Evolutionary conservation across 2,888 invertebrate genomes (phyloP), one percentile per base, ranked within the genome.

Genomic region (Oegoconia quadripuncta): DNA sequence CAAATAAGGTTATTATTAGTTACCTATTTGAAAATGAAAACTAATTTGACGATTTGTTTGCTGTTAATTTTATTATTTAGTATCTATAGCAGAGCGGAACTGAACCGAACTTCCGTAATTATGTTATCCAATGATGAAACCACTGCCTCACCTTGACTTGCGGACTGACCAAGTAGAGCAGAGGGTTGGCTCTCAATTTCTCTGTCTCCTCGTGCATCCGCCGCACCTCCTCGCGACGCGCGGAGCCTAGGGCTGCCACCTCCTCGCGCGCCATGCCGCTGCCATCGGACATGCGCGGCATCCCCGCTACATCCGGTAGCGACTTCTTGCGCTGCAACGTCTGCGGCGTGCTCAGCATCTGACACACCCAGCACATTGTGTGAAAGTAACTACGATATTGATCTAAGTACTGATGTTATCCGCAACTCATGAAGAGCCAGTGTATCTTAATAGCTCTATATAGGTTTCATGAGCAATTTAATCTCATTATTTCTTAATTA

Each of bases 111-210:
- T 8, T 28, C 11, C 3, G 28, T 28, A n/a, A 12, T 4, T 13
- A 13, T 18, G 7, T 4, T 7, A 20, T 6, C 3, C n/a, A 23
- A 8, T 8, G n/a, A n/a, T 6, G 23, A 23, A 23, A 8, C n/a
- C 5, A 13, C 13, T 3, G 27, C 25, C 36, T 88, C 88, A 97
- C 97, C 95, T 97, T 96, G 64, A 98, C 95, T 91, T 96, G 95
- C 72, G 98, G 98, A 93, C 97, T 97, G 92, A 96, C 93, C 82
- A 98, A 90, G 88, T 97, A 97, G 65, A 98, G 92, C 67, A 98
- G 90, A 65, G 98, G 98, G 89, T 98, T 98, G 72, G 96, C 96
- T 77, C 96, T 91, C 60, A 97, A 92, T 80, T 96, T 92, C 86
- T 98, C 97, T 54, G 93, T 91, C 84, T 97, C 96, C 77, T 97